Base-by-base conservation (phyloP, 2,113 vertebrate genomes). In the Pteruthius melanotis region DNA sequence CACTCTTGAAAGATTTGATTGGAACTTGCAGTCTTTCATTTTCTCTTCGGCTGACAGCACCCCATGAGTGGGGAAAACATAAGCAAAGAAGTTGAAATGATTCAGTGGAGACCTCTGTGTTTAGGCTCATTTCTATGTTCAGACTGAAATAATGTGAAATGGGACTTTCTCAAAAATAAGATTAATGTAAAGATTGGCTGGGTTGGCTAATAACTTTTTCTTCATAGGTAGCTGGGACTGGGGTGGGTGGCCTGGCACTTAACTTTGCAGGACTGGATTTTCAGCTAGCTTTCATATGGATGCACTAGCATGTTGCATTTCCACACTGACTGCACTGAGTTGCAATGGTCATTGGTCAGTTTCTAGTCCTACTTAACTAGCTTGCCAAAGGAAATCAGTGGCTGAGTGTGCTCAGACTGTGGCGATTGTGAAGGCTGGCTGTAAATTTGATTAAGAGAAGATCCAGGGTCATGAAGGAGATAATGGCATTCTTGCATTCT, bases 21-120 rank as follows among this genome's bases (percentile, higher is more conserved):
- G 61, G 56, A 83, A 84, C 68, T 92, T 96, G 57, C 45, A 96
- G 70, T 94, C 76, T 45, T 92, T 92, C 57, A 54, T 89, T 96
- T 88, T 90, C 81, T 88, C 56, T 65, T 95, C 85, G 93, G 49
- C 76, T 97, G 66, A 92, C 94, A 95, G 90, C 68, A 76, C n/a
- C 47, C 57, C 45, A 13, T 84, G 40, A 75, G 56, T 77, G 66
- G 10, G 63, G 22, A 64, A 89, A 83, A 71, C 81, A 53, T 30
- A 69, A 94, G 57, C 83, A 94, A 56, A 92, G 70, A 78, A 93
- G 71, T 72, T 77, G 63, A 94, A 95, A 69, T 2, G 16, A 77
- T 92, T 86, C 42, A 68, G 53, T 81, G 54, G 49, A 70, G 69
- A 83, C 21, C 24, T 53, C 35, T 78, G 39, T 63, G 42, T 79